These are phyloP conservation scores for Lasiurus borealis DNA, from an alignment of 2,113 vertebrate genomes.

Conservation along the genomic window DNA sequence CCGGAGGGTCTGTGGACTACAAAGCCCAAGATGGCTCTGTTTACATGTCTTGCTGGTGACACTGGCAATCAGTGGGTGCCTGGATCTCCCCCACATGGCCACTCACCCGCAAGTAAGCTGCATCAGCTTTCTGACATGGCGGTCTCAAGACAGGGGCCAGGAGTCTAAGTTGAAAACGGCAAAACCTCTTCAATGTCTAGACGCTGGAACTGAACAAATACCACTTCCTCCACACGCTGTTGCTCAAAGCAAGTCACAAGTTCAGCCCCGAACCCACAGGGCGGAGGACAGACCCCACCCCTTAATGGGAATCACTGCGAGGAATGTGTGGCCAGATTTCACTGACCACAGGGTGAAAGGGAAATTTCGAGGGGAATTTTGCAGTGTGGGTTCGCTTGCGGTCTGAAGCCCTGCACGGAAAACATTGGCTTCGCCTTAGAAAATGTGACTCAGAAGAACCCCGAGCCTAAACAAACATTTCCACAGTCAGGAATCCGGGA, in stretches of 20 bases:
- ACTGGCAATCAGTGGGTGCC: neutral
- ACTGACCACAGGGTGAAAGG: constrained; percentile 65
- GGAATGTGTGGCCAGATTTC: constrained; percentile 56
- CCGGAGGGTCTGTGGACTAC: neutral
- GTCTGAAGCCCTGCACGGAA: constrained; percentile 58
- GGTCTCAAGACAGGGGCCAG: neutral
- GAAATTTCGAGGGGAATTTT: constrained; percentile 67
- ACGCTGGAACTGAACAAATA: neutral
- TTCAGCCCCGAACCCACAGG: constrained; percentile 29
- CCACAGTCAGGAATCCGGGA: constrained; percentile 28
- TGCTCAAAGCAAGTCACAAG: constrained; percentile 31
- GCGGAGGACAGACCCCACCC: neutral
- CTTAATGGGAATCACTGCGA: constrained; percentile 54
- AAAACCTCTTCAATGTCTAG: neutral
- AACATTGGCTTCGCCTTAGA: constrained; percentile 57
- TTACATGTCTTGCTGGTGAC: neutral
- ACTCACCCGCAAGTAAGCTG: neutral
- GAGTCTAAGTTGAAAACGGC: neutral
- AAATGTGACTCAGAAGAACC: constrained; percentile 60
- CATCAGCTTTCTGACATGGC: neutral
- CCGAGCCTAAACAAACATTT: constrained; percentile 68
- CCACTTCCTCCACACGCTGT: neutral
- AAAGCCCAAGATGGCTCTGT: neutral
- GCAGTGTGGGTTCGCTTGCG: constrained; percentile 56
- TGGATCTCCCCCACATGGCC: neutral